Evolutionary conservation across 1,140 invertebrate species (phyloP), one percentile per base, ranked within the genome.

Genomic region (Zaprionus capensis): DNA sequence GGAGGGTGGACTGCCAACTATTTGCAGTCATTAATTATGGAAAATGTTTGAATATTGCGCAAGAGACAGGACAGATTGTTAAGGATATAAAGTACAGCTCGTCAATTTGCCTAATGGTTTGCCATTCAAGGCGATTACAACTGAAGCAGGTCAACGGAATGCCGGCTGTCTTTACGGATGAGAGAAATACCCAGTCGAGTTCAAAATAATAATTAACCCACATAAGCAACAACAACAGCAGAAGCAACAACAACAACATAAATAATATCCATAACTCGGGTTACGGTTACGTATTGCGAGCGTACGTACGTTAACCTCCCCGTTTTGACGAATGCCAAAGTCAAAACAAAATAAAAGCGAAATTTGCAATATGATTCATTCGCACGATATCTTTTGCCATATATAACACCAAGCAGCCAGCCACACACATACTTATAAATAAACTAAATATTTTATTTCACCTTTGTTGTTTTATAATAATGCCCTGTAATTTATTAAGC

Each of bases 21-120:
- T 87, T 81, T 84, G 62, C 69, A 78, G 78, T 55, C 81, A 87
- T 87, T 88, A 87, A 87, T 87, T 87, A 87, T 81, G 81, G 55
- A 72, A 82, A 84, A 81, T 73, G 66, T 88, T 86, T 87, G 71
- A 87, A 81, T 87, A 81, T 84, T 66, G 69, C 81, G 71, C 62
- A 70, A 75, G 71, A n/a, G 44, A 58, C 57, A 53, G 51, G 5
- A 11, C 49, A 34, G 62, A 65, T 64, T 44, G 51, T 63, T 41
- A 65, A 64, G 79, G 59, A 44, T 44, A 71, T 53, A 59, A 59
- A 67, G 28, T 44, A 38, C 61, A 80, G 80, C 41, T 66, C 67
- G 73, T 78, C 81, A 81, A 88, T 87, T 78, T 84, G 55, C 58
- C 71, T 87, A 88, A 87, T 87, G 84, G 71, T 38, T 72, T n/a